phyloP scores from a whole-genome alignment of 2,797 vertebrate species.

The Knipowitschia caucasica region DNA sequence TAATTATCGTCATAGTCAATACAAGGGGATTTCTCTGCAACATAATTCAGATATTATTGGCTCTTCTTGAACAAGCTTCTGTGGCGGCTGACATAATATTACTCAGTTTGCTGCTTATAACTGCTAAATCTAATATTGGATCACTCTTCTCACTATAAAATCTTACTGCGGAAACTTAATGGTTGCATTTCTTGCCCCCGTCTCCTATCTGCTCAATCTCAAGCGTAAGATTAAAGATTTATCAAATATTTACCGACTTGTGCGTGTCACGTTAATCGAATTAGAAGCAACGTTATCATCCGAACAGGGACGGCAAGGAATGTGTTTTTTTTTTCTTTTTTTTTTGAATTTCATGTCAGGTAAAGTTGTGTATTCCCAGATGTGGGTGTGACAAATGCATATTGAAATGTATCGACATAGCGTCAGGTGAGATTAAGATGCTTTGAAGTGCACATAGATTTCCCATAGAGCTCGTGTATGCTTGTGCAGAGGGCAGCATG shows the following conservation, averaged over 20 bases:
- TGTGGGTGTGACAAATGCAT: conserved; percentile 60
- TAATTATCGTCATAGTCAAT: conserved; percentile 64
- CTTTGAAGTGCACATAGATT: conserved; percentile 74
- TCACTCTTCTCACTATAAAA: conserved; percentile 22
- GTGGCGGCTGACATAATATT: conserved; percentile 10
- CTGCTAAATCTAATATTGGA: conserved; percentile 51
- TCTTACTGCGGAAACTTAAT: conserved; percentile 38
- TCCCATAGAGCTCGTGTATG: conserved; percentile 60
- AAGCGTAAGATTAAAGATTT: conserved; percentile 59
- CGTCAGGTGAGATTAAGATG: conserved; percentile 67
- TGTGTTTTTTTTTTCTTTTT: conserved; percentile 26
- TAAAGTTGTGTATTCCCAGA: conserved; percentile 36
- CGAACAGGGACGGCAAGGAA: conserved; percentile 44
- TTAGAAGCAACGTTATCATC: conserved; percentile 48
- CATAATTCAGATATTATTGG: conserved; percentile 65
- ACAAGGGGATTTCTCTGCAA: conserved; percentile 46
- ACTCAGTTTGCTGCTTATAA: conserved; percentile 38
- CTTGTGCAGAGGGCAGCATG: conserved; percentile 48
- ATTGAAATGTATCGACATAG: conserved; percentile 63
- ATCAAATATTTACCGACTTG: conserved; percentile 61
- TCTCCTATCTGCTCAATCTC: conserved; percentile 52
- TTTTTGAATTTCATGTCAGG: too few relatives aligned
- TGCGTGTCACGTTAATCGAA: conserved; percentile 34
- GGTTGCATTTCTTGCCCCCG: conserved; percentile 34
- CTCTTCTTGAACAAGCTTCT: conserved; percentile 47